Evolutionary conservation across 2,797 vertebrate species (phyloP).

Genomic region (Moxostoma hubbsi): DNA sequence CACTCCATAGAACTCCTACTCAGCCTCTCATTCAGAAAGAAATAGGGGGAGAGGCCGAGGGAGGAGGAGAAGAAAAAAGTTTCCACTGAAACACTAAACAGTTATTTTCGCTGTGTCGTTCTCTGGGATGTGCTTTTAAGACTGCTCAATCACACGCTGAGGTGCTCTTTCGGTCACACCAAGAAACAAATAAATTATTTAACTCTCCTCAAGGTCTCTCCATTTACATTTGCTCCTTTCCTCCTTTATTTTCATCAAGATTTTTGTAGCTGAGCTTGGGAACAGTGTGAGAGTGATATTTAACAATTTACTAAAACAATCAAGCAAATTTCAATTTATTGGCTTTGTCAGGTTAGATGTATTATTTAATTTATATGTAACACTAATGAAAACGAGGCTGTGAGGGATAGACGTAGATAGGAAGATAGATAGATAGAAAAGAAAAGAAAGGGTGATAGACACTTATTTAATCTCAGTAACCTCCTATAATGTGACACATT

Average conservation of each 20-base stretch:
- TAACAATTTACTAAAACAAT: conserved; percentile 23
- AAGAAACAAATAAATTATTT: conserved; percentile 49
- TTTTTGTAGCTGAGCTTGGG: background rate
- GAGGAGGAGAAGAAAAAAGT: conserved; percentile 23
- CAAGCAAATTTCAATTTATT: too few species aligned
- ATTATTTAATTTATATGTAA: too few species aligned
- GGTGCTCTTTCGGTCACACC: conserved; percentile 50
- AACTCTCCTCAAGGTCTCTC: conserved; percentile 44
- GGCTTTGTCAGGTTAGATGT: too few species aligned
- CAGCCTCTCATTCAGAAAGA: conserved; percentile 73
- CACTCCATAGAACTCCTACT: conserved; percentile 78
- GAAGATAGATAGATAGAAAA: too few species aligned
- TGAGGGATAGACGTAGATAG: too few species aligned
- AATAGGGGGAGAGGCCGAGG: conserved; percentile 18
- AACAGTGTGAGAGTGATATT: background rate
- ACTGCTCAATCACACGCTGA: conserved; percentile 55
- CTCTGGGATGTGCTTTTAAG: conserved; percentile 57
- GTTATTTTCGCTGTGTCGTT: conserved; percentile 62
- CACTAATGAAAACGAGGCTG: too few species aligned
- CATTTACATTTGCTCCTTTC: conserved; percentile 39
- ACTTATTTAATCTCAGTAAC: too few species aligned
- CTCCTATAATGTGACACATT: too few species aligned
- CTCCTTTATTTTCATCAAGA: conserved; percentile 19
- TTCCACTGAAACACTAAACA: conserved; percentile 66
- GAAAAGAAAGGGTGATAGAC: too few species aligned